These are phyloP conservation scores for Thinocorus orbignyianus DNA, from an alignment of 2,113 vertebrate genomes.

Conservation along the genomic window DNA sequence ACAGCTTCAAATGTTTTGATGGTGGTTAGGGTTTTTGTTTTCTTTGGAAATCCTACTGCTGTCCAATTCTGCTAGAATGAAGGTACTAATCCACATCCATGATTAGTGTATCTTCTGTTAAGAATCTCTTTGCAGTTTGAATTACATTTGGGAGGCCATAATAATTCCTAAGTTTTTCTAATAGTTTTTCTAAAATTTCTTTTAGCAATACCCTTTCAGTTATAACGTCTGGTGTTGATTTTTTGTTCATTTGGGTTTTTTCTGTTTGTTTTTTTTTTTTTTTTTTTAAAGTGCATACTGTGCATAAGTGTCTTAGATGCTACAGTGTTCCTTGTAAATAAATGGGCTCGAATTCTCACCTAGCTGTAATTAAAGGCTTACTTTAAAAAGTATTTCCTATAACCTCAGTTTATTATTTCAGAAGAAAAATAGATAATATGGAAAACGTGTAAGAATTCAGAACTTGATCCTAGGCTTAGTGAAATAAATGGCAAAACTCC, in stretches of 20 bases:
- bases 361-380: background rate
- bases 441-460: background rate
- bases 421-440: background rate
- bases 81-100: background rate
- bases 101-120: background rate
- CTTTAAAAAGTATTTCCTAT: background rate
- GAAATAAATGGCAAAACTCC: background rate
- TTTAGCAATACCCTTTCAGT: background rate
- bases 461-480: background rate
- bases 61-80: background rate
- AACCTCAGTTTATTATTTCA: background rate
- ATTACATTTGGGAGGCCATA: background rate
- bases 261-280: too few species aligned
- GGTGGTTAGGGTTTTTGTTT: background rate
- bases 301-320: background rate
- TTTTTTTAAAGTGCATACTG: background rate
- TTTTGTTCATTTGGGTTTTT: too few species aligned
- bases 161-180: background rate
- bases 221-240: background rate
- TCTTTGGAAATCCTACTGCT: background rate
- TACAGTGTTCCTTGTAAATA: background rate
- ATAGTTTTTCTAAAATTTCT: background rate
- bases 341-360: background rate
- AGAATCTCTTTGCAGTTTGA: background rate
- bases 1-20: background rate